Evolutionary conservation across 2,797 vertebrate genomes (phyloP).

Genomic region (Sphenopsis melanotis): DNA sequence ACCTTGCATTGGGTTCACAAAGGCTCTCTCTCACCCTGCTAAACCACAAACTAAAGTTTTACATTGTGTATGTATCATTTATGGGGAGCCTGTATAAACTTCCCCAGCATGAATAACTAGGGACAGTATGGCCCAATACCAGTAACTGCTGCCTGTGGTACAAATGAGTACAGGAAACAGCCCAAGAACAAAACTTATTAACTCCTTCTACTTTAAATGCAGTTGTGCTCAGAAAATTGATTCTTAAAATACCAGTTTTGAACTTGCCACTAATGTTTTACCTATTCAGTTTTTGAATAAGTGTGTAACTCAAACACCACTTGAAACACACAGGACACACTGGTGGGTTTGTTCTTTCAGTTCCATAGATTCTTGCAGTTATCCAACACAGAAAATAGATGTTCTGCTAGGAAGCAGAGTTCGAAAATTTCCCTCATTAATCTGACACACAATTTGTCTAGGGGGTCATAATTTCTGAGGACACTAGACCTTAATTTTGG

Average conservation of each 20-base stretch:
- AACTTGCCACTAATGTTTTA: background rate
- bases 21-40: background rate
- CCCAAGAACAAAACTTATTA: background rate
- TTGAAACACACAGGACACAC: background rate
- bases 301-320: background rate
- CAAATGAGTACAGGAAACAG: background rate
- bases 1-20: background rate
- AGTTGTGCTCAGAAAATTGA: background rate
- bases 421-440: background rate
- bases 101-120: background rate
- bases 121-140: background rate
- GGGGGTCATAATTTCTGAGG: background rate
- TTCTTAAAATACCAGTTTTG: background rate
- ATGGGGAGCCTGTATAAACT: background rate
- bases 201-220: background rate
- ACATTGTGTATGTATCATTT: background rate
- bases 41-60: background rate
- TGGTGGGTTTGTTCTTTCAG: background rate
- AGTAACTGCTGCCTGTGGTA: background rate
- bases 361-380: background rate
- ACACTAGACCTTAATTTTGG: background rate
- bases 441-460: background rate
- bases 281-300: background rate
- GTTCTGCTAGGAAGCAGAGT: background rate
- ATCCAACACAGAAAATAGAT: background rate